Percentiles rank a stretch among this genome's conserved stretches.
phyloP scores from a whole-genome alignment of 92 coral and sea anemone genomes.

The Galaxea fascicularis region DNA sequence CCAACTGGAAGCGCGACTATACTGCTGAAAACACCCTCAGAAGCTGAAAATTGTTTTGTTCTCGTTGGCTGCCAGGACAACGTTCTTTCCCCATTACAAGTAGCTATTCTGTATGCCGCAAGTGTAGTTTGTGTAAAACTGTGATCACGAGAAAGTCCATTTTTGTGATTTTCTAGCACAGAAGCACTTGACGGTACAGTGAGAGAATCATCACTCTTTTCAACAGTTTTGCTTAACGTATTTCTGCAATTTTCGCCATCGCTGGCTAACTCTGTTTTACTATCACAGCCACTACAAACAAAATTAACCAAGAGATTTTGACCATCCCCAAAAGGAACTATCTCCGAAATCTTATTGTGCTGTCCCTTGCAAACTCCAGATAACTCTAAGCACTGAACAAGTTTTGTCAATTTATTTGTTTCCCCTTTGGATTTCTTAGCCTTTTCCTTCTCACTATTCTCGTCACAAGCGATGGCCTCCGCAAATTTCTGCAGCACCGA shows the following conservation, averaged over 20 bases:
- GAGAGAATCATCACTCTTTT: not conserved
- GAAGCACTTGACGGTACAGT: not conserved
- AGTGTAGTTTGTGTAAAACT: constrained; percentile 36
- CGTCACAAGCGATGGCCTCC: constrained; percentile 77
- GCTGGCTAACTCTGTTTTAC: not conserved
- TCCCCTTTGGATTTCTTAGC: constrained; percentile 40
- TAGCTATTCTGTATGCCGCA: constrained; percentile 35
- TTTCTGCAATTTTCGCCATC: not conserved
- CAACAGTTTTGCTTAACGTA: not conserved
- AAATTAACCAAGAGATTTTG: constrained; percentile 75
- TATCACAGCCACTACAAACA: not conserved
- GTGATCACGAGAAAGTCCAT: not conserved
- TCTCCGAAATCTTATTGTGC: constrained; percentile 65
- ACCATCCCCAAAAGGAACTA: constrained; percentile 91
- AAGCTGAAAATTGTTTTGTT: constrained; percentile 26
- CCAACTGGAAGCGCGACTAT: constrained; percentile 69
- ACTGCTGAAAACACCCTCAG: constrained; percentile 61
- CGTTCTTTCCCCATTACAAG: constrained; percentile 36
- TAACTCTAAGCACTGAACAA: constrained; percentile 79
- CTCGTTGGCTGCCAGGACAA: constrained; percentile 49
- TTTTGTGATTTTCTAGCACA: not conserved
- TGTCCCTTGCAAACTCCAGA: constrained; percentile 31
- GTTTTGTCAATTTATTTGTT: constrained; percentile 53
- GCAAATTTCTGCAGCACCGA: constrained; percentile 89
- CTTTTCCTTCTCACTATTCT: constrained; percentile 50